phyloP scores from a whole-genome alignment of 2,888 invertebrate genomes.

The Thecocarcelia acutangulata region DNA sequence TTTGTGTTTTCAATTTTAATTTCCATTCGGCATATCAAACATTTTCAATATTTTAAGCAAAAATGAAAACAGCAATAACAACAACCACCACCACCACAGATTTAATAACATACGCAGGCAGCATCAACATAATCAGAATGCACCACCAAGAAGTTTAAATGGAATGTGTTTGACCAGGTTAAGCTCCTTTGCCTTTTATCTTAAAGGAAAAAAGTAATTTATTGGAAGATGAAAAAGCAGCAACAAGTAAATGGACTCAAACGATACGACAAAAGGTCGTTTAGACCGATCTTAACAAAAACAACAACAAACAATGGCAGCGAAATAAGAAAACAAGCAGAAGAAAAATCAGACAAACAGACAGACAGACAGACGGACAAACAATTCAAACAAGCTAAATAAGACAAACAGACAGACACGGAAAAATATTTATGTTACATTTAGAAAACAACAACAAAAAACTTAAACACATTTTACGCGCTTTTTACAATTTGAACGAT shows the following conservation, averaged over 20 bases:
- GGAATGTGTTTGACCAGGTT: conserved; percentile 50
- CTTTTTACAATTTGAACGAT: conserved; percentile 1
- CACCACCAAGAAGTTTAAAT: conserved; percentile 31
- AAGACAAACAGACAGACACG: too few species aligned
- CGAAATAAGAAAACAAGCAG: not conserved
- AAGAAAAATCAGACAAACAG: conserved; percentile 23
- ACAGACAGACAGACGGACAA: conserved; percentile 1
- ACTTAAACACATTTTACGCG: conserved; percentile 3
- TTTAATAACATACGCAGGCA: conserved; percentile 7
- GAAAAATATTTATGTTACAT: conserved; percentile 10
- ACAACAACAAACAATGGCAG: not conserved
- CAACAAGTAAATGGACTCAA: conserved; percentile 58
- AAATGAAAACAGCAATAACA: conserved; percentile 3
- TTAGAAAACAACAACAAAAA: conserved; percentile 1
- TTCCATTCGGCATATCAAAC: conserved; percentile 59
- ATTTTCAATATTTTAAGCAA: conserved; percentile 39
- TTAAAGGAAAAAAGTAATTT: conserved; percentile 49
- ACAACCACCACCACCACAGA: conserved; percentile 16
- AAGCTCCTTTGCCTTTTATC: conserved; percentile 60
- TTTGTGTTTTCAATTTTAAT: conserved; percentile 52
- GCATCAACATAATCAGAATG: conserved; percentile 26
- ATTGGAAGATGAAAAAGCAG: conserved; percentile 48
- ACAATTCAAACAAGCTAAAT: conserved; percentile 20
- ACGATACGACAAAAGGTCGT: conserved; percentile 55
- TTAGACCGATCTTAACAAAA: conserved; percentile 18